These are phyloP conservation scores for Muntiacus muntjak DNA, from an alignment of 2,113 vertebrate genomes.

Conservation along the genomic window DNA sequence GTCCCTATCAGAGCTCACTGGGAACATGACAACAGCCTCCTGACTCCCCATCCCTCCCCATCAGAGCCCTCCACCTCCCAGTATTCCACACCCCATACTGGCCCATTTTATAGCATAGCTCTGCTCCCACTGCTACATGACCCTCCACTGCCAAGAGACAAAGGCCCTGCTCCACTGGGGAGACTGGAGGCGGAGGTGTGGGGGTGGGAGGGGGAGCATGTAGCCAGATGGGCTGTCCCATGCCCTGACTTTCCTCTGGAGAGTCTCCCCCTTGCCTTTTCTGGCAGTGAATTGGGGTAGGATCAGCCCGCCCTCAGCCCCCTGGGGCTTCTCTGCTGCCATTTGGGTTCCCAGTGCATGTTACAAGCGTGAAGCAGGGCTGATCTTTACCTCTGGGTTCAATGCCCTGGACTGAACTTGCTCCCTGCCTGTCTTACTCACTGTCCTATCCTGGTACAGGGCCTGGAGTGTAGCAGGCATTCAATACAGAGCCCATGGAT, in stretches of 20 bases:
- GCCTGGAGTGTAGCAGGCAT: background rate
- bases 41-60: too few species aligned
- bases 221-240: background rate
- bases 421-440: background rate
- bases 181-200: background rate
- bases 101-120: background rate
- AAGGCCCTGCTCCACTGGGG: background rate
- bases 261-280: background rate
- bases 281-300: background rate
- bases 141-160: background rate
- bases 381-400: background rate
- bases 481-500: background rate
- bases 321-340: background rate
- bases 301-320: background rate
- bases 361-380: background rate
- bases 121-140: too few species aligned
- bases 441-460: background rate
- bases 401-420: background rate
- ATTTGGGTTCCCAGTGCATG: background rate
- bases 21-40: background rate
- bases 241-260: background rate
- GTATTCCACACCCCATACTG: background rate
- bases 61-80: accelerated
- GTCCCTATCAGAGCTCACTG: background rate
- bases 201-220: background rate